Base-by-base conservation (phyloP, 2,797 vertebrate species). In the Iguana delicatissima region DNA sequence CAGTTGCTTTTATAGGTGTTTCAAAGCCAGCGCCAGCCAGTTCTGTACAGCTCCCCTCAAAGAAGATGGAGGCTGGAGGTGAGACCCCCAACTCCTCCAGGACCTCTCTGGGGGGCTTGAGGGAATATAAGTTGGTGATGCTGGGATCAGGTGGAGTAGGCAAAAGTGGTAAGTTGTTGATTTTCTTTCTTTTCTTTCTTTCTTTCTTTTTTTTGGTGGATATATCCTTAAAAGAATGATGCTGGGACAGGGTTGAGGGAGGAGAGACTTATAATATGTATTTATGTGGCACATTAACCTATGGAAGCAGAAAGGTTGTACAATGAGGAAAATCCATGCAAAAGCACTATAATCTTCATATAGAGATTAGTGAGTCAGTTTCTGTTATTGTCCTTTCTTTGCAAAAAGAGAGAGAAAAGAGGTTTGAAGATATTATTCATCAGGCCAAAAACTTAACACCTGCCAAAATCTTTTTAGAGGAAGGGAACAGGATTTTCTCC, bases 61-160 rank as follows among this genome's bases (percentile, higher is more conserved):
- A 95, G 93, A 96, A 95, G 93, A 97, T 97, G 97, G 97, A 97
- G 93, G 89, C 93, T 88, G 96, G 96, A 95, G 96, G 94, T 38
- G 94, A 97, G 95, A 93, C 84, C 88, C 96, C 96, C 94, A 93
- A 93, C 92, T 94, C 95, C 90, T 93, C 93, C 22, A 94, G 93
- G 93, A 95, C 86, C 22, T 94, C 95, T 80, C 94, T 96, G 87
- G 90, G 95, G 84, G 94, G 94, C 94, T 96, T 93, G 96, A 97
- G 96, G 94, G 96, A 97, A 93, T 96, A 97, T 95, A 97, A 97
- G 96, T 95, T 97, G 94, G 96, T 97, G 91, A 97, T 97, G 97
- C 93, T 97, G 90, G 97, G 96, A 93, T 96, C 97, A 84, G 97
- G 96, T 80, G 96, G 96, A 96, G 96, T 97, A 95, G 97, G 97